Evolutionary conservation across 2,113 vertebrate species (phyloP), one percentile per base, ranked within the genome.

Genomic region (Limnothrissa miodon): DNA sequence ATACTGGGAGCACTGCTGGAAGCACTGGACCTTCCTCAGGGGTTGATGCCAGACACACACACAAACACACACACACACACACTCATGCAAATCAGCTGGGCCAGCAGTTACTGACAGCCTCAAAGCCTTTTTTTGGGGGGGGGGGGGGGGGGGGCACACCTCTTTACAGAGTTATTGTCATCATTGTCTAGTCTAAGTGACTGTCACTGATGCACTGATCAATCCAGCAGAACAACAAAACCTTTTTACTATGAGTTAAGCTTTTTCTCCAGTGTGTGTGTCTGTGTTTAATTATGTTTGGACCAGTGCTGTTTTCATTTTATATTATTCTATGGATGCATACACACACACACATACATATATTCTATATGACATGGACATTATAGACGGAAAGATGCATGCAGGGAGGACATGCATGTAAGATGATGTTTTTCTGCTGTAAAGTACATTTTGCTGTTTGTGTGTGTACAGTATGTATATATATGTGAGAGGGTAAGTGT

Each of bases 41-140:
- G 62, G 62, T 36, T 29, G 25, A 15, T 66, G 59, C 59, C 59
- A 17, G 29, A 25, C 62, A 66, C 59, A 66, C 25, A 33, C 59
- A 33, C 59, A 66, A n/a, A 66, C 62, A 70, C 25, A 66, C 59
- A 66, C 56, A 25, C 56, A 59, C 56, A n/a, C n/a, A 66, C 46
- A 48, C 46, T 9, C 59, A 66, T 66, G n/a, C 59, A 29, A 66
- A 11, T 25, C 25, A 11, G 9, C n/a, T 7, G 5, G 59, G 9
- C 59, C 5, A 66, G 59, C 53, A 21, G 53, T 56, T n/a, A 56
- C 53, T 56, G 53, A 56, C 53, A 56, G 46, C 19, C 59, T 10
- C 59, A 29, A 6, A 66, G 59, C 25, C n/a, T n/a, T n/a, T n/a
- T n/a, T n/a, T 0, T 29, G 13, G 59, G 10, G n/a, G 5, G 59